Evolutionary conservation across 2,113 vertebrate genomes (phyloP), one percentile per base, ranked within the genome.

Genomic region (Diphyllodes magnificus): DNA sequence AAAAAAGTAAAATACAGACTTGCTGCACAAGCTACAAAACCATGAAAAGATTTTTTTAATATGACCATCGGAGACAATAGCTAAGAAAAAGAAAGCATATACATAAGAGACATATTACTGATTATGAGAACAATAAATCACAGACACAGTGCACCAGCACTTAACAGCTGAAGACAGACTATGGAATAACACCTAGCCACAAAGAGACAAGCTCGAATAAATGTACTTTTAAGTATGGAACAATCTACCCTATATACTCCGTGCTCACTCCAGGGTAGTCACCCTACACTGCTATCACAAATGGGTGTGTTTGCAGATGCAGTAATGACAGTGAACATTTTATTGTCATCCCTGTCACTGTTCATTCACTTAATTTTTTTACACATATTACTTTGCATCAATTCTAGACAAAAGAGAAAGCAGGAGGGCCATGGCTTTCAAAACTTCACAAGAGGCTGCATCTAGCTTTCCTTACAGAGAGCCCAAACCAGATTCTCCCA

Each of bases 81-180:
- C 94, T 94, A 93, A 97, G 92, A 90, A 82, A 87, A 91, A 92
- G 77, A 88, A 96, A 94, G 66, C 33, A 90, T 93, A 88, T 92
- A 92, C 93, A 95, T 97, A 97, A 93, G 97, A 96, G 96, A 97
- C 95, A 9, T 95, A 97, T 97, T 96, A 97, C 93, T 28, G 92
- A 97, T 97, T 98, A 97, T 98, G 98, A 95, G 96, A 98, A 98
- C 93, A 87, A 93, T 97, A 97, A 96, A 96, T 96, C 95, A 95
- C 73, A 94, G 84, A 92, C 82, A 91, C 76, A 94, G 82, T 96
- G 84, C 95, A 94, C 86, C 86, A 96, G 95, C 90, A 95, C 82
- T 97, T 96, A 97, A 93, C 83, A 97, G 93, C 90, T 95, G 70
- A 92, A 96, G 93, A 94, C 39, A 93, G 72, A 94, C 97, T 94